Evolutionary conservation across 2,113 vertebrate genomes (phyloP), one percentile per base, ranked within the genome.

Genomic region (Pseudorectes ferrugineus): DNA sequence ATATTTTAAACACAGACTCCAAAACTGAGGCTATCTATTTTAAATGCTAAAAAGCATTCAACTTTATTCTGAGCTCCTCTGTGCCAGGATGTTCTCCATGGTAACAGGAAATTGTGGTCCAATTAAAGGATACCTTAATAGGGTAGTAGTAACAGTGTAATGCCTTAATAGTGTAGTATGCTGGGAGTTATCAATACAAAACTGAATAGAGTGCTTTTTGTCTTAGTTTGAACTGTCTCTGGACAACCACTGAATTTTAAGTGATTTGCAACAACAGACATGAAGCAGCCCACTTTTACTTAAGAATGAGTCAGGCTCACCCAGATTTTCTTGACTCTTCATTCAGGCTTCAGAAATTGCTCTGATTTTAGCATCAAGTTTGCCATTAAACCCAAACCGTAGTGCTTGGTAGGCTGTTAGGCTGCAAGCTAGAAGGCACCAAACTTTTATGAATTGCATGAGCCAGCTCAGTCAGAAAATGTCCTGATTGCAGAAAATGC

Each of bases 171-270:
- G 70, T 23, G 38, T 66, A 38, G 67, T 52, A 91, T 66, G 59
- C 49, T 49, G 24, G 45, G 46, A 95, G 35, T 89, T 92, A 91
- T n/a, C 89, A 89, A 72, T 48, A 88, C 71, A 0, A 93, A 93
- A 76, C 66, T 28, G 81, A 91, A 97, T 79, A 94, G 79, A 95
- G 87, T 83, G 54, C 35, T 81, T 89, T 91, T 88, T 95, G 94
- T 97, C 58, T 94, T 65, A 38, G 38, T 85, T 75, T 93, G 62
- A 95, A 70, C 80, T 81, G 36, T 76, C 66, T 85, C 75, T 66
- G 91, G 66, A 96, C 96, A 94, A 40, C 26, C 54, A 73, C 91
- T 91, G 95, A 97, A 95, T 97, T 82, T 97, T 95, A 97, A 95
- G 84, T 92, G 54, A 38, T 38, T 80, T 89, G 42, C 54, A 88